phyloP scores from a whole-genome alignment of 2,797 vertebrate species.

The Apogon hyalosoma region DNA sequence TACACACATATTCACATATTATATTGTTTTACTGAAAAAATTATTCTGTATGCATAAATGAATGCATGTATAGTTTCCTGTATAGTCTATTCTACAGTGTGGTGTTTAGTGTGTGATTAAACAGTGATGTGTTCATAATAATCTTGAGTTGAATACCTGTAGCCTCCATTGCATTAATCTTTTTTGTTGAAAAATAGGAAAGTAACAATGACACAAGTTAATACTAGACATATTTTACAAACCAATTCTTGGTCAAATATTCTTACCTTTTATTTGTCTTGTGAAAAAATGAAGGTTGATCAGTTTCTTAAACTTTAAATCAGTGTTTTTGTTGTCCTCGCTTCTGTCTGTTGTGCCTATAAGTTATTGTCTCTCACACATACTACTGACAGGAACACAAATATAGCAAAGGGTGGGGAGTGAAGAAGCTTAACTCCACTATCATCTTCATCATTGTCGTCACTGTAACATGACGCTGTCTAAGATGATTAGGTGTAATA shows the following conservation, averaged over 20 bases:
- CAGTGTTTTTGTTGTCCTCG: neutral
- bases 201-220: neutral
- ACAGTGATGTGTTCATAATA: neutral
- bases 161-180: neutral
- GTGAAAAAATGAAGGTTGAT: neutral
- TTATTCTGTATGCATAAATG: neutral
- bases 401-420: slow-evolving; percentile 41
- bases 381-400: neutral
- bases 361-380: slow-evolving; percentile 16
- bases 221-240: neutral
- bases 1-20: neutral
- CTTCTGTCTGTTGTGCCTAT: neutral
- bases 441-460: slow-evolving; percentile 38
- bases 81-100: neutral
- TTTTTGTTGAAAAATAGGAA: neutral
- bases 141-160: neutral
- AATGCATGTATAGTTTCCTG: neutral
- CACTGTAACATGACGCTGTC: slow-evolving; percentile 13
- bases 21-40: slow-evolving; percentile 6
- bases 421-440: slow-evolving; percentile 51
- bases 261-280: slow-evolving; percentile 45
- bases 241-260: neutral
- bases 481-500: slow-evolving; percentile 59
- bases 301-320: slow-evolving; percentile 7
- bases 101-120: neutral